Percentiles rank a stretch among this genome's conserved stretches.
Conservation (phyloP, 2,113 vertebrate genomes). For the Cochlearius cochlearius region DNA sequence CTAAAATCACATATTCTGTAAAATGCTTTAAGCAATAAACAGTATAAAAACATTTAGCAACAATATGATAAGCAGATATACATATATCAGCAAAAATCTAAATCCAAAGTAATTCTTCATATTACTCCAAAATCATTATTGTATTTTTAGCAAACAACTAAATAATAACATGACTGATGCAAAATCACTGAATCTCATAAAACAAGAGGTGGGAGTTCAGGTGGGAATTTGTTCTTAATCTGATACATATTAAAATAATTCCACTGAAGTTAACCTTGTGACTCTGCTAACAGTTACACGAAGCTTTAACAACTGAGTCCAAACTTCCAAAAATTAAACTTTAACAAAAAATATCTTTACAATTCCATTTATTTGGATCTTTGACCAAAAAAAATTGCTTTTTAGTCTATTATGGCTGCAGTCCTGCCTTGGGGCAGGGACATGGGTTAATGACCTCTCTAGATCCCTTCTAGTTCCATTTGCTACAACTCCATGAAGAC, state of each 20-base stretch:
- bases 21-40: background rate
- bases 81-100: background rate
- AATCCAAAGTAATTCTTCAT: background rate
- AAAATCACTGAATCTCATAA: background rate
- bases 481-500: conserved; percentile 37
- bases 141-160: background rate
- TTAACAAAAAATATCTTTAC: background rate
- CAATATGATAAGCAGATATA: background rate
- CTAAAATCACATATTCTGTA: background rate
- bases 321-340: background rate
- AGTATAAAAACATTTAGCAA: background rate
- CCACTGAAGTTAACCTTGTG: background rate
- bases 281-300: background rate
- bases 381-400: background rate
- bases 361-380: background rate
- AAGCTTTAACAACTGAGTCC: background rate
- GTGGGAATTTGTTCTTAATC: background rate
- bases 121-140: background rate
- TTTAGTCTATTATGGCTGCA: background rate
- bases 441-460: conserved; percentile 63
- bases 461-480: conserved; percentile 57
- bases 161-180: background rate
- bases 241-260: background rate
- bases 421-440: conserved; percentile 52
- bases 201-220: background rate